Evolutionary conservation across 1,140 invertebrate genomes (phyloP).

Genomic region (Brachionus calyciflorus): DNA sequence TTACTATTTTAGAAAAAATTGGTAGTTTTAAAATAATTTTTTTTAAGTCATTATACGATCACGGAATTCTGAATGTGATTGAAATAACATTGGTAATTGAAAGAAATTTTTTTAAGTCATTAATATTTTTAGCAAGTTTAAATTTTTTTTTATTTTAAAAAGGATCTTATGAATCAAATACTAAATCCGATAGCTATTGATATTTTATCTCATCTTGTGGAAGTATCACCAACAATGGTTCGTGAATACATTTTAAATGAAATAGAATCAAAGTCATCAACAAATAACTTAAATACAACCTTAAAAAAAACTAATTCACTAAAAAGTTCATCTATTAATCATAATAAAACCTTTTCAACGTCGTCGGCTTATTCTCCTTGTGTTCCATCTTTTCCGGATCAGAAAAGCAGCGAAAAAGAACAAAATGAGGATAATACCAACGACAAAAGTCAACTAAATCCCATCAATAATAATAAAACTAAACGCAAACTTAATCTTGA

Average conservation of each 20-base stretch:
- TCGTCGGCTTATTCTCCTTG: background rate
- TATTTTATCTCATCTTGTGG: conserved; percentile 94
- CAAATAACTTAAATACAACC: conserved; percentile 14
- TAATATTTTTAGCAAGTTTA: no score
- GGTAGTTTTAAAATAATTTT: no score
- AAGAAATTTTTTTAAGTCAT: background rate
- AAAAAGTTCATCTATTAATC: background rate
- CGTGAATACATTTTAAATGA: conserved; percentile 92
- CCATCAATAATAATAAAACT: background rate
- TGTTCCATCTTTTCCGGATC: no score
- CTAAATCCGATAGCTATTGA: conserved; percentile 76
- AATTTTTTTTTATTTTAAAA: no score
- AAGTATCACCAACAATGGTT: conserved; percentile 94
- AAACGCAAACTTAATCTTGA: background rate
- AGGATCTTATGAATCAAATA: conserved; percentile 74
- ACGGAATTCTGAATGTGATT: conserved; percentile 86
- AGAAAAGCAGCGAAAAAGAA: no score
- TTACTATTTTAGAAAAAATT: background rate
- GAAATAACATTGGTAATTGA: conserved; percentile 79
- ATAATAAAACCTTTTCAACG: background rate
- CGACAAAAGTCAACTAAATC: no score
- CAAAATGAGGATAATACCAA: no score
- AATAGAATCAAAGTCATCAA: conserved; percentile 64
- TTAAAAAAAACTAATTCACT: background rate
- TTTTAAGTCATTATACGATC: conserved; percentile 75